Conservation (phyloP, 2,888 invertebrate species). For the Protonemura montana region DNA sequence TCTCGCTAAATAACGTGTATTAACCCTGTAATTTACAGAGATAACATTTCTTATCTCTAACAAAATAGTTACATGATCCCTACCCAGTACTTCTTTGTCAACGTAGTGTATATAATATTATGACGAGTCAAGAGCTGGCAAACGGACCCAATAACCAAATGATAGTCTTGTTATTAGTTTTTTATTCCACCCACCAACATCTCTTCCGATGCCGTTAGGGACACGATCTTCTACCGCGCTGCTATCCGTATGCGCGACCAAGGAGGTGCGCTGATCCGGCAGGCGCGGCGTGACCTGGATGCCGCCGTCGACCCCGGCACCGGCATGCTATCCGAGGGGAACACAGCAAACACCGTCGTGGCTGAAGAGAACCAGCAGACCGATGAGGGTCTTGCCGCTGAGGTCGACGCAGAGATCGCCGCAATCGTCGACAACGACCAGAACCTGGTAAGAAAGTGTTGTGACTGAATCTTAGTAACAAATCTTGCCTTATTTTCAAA, state of each 20-base stretch:
- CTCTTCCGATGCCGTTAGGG: conserved; percentile 62
- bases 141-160: too few species aligned
- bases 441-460: conserved; percentile 55
- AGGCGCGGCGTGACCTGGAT: conserved; percentile 77
- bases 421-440: conserved; percentile 52
- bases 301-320: conserved; percentile 64
- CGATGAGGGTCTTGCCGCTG: conserved; percentile 62
- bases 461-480: too few species aligned
- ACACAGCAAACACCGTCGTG: background rate
- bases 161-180: too few species aligned
- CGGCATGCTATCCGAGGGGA: conserved; percentile 54
- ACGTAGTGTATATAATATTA: too few species aligned
- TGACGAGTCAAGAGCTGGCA: too few species aligned
- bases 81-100: too few species aligned
- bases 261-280: conserved; percentile 80
- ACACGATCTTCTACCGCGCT: conserved; percentile 92
- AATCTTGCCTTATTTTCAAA: too few species aligned
- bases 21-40: too few species aligned
- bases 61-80: too few species aligned
- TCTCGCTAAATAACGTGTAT: too few species aligned
- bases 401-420: conserved; percentile 64
- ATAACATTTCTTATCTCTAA: too few species aligned
- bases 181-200: background rate
- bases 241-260: conserved; percentile 88
- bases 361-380: conserved; percentile 46